Percentiles rank a stretch among this genome's conserved stretches.
These are phyloP conservation scores for Azemiops feae DNA, from an alignment of 2,113 vertebrate species.

Conservation along the genomic window DNA sequence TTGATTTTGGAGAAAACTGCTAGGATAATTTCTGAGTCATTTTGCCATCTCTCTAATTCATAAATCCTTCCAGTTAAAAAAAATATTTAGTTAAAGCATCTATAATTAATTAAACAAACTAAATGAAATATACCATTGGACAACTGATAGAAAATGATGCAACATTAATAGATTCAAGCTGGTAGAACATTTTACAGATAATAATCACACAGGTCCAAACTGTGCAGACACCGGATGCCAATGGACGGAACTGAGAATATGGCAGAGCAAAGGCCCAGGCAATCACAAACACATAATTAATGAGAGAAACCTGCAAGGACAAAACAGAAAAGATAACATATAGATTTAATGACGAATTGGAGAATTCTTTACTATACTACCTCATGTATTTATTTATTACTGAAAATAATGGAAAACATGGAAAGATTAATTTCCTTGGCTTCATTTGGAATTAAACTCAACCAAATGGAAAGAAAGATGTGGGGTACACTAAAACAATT, in stretches of 20 bases:
- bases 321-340: constrained; percentile 48
- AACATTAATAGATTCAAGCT: constrained; percentile 87
- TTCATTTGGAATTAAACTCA: not conserved
- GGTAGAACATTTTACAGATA: constrained; percentile 98
- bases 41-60: not conserved
- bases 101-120: not conserved
- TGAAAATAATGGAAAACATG: not conserved
- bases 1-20: not conserved
- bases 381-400: not conserved
- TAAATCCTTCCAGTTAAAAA: not conserved
- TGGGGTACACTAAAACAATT: not conserved
- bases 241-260: constrained; percentile 87
- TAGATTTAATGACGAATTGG: constrained; percentile 11
- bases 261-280: constrained; percentile 96
- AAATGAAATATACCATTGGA: constrained; percentile 76
- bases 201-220: constrained; percentile 97
- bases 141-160: constrained; percentile 81
- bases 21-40: not conserved
- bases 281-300: constrained; percentile 90
- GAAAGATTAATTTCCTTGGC: not conserved
- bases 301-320: constrained; percentile 87
- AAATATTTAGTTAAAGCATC: constrained; percentile 28
- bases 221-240: constrained; percentile 92
- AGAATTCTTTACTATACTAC: constrained; percentile 1
- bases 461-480: not conserved